phyloP scores from a whole-genome alignment of 2,113 vertebrate species.

The Miniopterus natalensis region DNA sequence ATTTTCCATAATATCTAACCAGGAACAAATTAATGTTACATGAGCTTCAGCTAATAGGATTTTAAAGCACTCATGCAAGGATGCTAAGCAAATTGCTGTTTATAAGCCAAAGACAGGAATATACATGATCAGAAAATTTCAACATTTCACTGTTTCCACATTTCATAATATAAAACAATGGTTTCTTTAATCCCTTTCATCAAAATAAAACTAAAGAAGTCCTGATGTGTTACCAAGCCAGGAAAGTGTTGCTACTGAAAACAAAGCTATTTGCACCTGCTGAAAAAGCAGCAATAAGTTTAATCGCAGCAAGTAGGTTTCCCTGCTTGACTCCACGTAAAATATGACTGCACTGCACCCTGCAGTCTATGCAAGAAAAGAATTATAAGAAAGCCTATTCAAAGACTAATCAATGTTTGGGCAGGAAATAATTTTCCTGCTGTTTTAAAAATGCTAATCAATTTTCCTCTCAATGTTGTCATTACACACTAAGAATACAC shows the following conservation, averaged over 20 bases:
- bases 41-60: slow-evolving; percentile 42
- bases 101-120: slow-evolving; percentile 25
- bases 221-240: background rate
- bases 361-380: slow-evolving; percentile 52
- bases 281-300: slow-evolving; percentile 57
- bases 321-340: slow-evolving; percentile 48
- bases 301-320: slow-evolving; percentile 51
- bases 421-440: slow-evolving; percentile 66
- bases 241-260: slow-evolving; percentile 46
- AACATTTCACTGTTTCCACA: slow-evolving; percentile 1
- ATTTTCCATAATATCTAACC: slow-evolving; percentile 49
- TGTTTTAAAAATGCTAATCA: slow-evolving; percentile 74
- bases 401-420: slow-evolving; percentile 61
- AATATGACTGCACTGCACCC: slow-evolving; percentile 58
- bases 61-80: slow-evolving; percentile 46
- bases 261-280: slow-evolving; percentile 56
- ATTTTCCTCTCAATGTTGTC: slow-evolving; percentile 54
- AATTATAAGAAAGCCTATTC: slow-evolving; percentile 61
- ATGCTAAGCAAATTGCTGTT: slow-evolving; percentile 15
- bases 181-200: slow-evolving; percentile 42
- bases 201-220: slow-evolving; percentile 59
- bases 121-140: background rate
- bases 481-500: slow-evolving; percentile 35
- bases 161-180: background rate
- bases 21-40: slow-evolving; percentile 43